Percentiles rank a stretch among this genome's conserved stretches.
phyloP scores from a whole-genome alignment of 2,113 vertebrate species.

The Noturus placidus region DNA sequence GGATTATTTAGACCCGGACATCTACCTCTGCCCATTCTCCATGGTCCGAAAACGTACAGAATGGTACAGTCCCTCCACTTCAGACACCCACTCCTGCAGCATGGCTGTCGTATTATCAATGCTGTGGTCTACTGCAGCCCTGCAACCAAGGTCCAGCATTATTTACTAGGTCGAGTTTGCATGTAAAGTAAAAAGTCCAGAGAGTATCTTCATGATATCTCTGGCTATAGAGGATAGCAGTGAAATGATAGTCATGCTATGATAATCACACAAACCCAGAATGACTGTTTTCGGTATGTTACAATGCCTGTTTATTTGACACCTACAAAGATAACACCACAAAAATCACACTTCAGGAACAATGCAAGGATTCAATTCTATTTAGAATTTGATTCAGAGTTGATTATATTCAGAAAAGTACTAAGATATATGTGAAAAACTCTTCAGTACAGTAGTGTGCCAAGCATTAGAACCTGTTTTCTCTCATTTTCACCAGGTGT shows the following conservation, averaged over 20 bases:
- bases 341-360: background rate
- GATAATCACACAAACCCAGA: background rate
- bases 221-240: background rate
- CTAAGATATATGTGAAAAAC: too few relatives aligned
- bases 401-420: too few relatives aligned
- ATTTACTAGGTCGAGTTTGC: background rate
- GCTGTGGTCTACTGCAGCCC: slow-evolving; percentile 86
- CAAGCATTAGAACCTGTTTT: too few relatives aligned
- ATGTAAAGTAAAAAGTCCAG: background rate
- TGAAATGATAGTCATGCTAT: background rate
- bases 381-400: too few relatives aligned
- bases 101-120: slow-evolving; percentile 82
- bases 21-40: slow-evolving; percentile 68
- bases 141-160: slow-evolving; percentile 50
- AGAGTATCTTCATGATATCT: background rate
- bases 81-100: slow-evolving; percentile 83
- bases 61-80: slow-evolving; percentile 79
- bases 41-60: slow-evolving; percentile 82
- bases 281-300: background rate
- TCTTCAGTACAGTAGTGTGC: too few relatives aligned
- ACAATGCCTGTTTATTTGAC: background rate
- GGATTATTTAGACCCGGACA: slow-evolving; percentile 61
- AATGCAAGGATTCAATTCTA: too few relatives aligned
- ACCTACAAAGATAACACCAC: background rate
- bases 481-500: too few relatives aligned